A percentile compares a stretch with the other conserved stretches of the same genome.
Evolutionary conservation across 2,113 vertebrate species (phyloP).

Genomic region (Erythrolamprus reginae): DNA sequence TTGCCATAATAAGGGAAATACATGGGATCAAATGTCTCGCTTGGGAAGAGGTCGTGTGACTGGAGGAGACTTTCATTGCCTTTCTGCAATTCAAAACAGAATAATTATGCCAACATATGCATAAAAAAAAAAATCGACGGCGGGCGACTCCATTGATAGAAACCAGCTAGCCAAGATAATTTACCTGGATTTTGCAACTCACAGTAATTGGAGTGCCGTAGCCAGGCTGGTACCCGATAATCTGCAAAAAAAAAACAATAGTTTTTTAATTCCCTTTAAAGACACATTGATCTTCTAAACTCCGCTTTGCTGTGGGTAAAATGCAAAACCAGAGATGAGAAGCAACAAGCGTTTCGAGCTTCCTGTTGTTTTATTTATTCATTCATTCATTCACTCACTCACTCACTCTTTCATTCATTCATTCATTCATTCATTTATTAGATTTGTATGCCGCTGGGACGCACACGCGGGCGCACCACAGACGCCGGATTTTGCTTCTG

Average conservation of each 20-base stretch:
- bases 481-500: no score
- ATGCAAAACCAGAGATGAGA: neutral
- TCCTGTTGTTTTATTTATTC: neutral
- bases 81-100: constrained; percentile 71
- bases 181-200: constrained; percentile 86
- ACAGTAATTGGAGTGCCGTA: constrained; percentile 83
- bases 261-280: neutral
- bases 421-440: no score
- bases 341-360: neutral
- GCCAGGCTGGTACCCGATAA: constrained; percentile 89
- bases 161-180: neutral
- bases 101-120: accelerated
- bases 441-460: no score
- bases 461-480: no score
- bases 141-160: neutral
- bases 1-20: constrained; percentile 97
- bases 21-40: constrained; percentile 80
- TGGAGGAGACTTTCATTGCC: constrained; percentile 77
- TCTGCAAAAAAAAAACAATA: constrained; percentile 67
- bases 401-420: no score
- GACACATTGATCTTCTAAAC: neutral
- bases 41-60: constrained; percentile 83
- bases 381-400: no score
- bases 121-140: neutral
- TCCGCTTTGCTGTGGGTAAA: no score